phyloP scores from a whole-genome alignment of 2,113 vertebrate species.

The Brachyhypopomus occidentalis region DNA sequence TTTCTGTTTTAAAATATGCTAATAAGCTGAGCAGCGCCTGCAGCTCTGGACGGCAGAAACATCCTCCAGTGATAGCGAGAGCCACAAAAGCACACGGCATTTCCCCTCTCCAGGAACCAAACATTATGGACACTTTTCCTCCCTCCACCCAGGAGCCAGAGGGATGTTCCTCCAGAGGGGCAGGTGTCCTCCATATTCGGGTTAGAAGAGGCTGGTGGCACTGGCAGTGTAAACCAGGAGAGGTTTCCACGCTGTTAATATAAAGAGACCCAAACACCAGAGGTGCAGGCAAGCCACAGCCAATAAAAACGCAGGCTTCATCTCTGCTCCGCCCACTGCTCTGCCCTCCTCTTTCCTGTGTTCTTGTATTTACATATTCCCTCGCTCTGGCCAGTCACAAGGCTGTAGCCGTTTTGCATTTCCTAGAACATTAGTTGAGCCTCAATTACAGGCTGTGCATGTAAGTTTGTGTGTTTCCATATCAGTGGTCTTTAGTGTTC shows the following conservation, averaged over 20 bases:
- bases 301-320: conserved; percentile 55
- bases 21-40: background rate
- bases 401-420: conserved; percentile 57
- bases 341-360: conserved; percentile 35
- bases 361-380: conserved; percentile 51
- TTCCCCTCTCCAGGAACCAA: background rate
- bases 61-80: conserved; percentile 13
- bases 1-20: conserved; percentile 37
- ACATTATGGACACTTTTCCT: background rate
- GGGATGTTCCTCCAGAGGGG: conserved; percentile 70
- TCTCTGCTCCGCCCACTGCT: conserved; percentile 52
- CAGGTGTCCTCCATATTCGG: conserved; percentile 36
- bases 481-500: background rate
- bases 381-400: conserved; percentile 53
- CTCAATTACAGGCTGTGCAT: conserved; percentile 50
- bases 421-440: conserved; percentile 64
- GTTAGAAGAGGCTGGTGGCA: background rate
- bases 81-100: conserved; percentile 1
- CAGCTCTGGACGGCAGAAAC: conserved; percentile 34
- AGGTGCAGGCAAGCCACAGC: conserved; percentile 52
- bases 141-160: background rate
- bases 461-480: conserved; percentile 31
- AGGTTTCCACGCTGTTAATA: too few species aligned
- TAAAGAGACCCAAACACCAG: conserved; percentile 19
- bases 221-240: too few species aligned